These are phyloP conservation scores for Ceratosolen solmsi DNA, from an alignment of 1,140 invertebrate species.

Conservation along the genomic window DNA sequence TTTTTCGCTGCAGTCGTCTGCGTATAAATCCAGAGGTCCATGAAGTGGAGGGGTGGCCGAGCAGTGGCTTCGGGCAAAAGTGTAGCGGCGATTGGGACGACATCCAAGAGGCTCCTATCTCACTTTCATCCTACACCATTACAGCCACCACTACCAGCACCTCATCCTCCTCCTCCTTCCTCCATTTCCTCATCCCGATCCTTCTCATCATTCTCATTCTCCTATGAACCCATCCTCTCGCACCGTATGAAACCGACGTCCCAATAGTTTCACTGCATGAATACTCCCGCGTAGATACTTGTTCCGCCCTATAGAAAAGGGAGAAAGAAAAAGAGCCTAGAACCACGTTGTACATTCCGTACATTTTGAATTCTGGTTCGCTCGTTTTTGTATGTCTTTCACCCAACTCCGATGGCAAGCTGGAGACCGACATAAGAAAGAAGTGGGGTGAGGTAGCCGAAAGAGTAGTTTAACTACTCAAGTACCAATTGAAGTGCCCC, in stretches of 20 bases:
- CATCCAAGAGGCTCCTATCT: constrained; percentile 67
- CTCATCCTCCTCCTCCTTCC: not conserved
- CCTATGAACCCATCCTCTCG: not conserved
- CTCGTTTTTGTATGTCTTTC: constrained; percentile 29
- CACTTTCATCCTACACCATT: not conserved
- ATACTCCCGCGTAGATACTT: not conserved
- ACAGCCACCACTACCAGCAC: not conserved
- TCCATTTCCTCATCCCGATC: not conserved
- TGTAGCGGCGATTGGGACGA: constrained; percentile 71
- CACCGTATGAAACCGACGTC: not conserved
- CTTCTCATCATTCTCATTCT: not conserved
- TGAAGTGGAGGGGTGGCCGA: not conserved
- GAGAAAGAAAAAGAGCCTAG: constrained; percentile 20
- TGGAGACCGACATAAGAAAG: constrained; percentile 4
- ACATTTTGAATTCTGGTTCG: constrained; percentile 44
- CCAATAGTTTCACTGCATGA: not conserved
- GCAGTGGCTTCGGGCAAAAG: constrained; percentile 59
- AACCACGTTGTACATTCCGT: constrained; percentile 45
- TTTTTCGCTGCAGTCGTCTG: constrained; percentile 8
- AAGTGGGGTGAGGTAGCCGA: constrained; percentile 51
- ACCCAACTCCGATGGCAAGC: not conserved
- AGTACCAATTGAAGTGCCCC: constrained; percentile 56
- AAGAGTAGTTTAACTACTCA: constrained; percentile 60
- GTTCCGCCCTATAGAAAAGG: not conserved
- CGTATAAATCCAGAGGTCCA: constrained; percentile 59